A percentile compares a stretch with the other conserved stretches of the same genome.
phyloP scores from a whole-genome alignment of 2,797 vertebrate genomes.

The Rhincodon typus region DNA sequence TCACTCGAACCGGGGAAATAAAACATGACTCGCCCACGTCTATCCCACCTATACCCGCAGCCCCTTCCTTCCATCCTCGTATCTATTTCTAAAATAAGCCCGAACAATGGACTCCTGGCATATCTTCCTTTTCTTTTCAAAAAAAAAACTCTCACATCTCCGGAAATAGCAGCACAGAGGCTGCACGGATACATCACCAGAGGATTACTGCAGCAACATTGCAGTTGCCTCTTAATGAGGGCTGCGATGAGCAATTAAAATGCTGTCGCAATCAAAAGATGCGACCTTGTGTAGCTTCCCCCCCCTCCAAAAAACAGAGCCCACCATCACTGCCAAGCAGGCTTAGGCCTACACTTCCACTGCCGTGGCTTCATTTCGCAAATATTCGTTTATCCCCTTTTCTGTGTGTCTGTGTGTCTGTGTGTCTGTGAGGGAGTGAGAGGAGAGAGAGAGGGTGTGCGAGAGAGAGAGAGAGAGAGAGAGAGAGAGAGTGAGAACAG shows the following conservation, averaged over 20 bases:
- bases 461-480: too few relatives aligned
- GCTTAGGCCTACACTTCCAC: background rate
- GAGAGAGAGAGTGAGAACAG: too few relatives aligned
- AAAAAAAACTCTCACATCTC: too few relatives aligned
- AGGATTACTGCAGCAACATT: background rate
- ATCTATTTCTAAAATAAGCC: too few relatives aligned
- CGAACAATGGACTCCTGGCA: too few relatives aligned
- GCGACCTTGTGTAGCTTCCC: background rate
- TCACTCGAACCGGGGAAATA: too few relatives aligned
- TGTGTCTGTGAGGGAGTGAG: too few relatives aligned
- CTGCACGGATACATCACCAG: background rate
- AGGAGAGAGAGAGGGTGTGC: too few relatives aligned
- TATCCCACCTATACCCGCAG: background rate
- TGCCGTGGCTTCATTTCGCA: background rate
- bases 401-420: too few relatives aligned
- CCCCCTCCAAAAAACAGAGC: background rate
- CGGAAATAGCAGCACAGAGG: background rate
- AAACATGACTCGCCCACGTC: too few relatives aligned
- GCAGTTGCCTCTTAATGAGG: background rate
- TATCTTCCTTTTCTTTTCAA: too few relatives aligned
- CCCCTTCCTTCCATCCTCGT: background rate
- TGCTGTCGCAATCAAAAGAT: background rate
- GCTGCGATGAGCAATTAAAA: background rate
- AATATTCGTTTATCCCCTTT: background rate
- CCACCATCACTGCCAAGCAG: too few relatives aligned